Percentiles rank a stretch among this genome's conserved stretches.
Evolutionary conservation across 2,113 vertebrate species (phyloP).

Genomic region (Muntiacus muntjak): DNA sequence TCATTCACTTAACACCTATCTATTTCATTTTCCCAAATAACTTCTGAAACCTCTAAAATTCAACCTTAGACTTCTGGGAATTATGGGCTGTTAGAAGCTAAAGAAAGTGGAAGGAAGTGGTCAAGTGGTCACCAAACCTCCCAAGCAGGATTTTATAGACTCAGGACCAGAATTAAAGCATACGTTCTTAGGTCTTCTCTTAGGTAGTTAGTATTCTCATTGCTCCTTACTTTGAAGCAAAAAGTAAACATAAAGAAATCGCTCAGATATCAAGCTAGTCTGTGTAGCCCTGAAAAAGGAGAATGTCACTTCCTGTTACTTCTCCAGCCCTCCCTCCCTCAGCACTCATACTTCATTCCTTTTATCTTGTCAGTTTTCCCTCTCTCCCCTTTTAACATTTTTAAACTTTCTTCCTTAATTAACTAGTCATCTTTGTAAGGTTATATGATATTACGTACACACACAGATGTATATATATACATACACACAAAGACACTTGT

Average conservation of each 20-base stretch:
- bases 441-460: background rate
- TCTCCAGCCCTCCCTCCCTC: background rate
- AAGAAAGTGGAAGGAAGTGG: background rate
- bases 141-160: background rate
- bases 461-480: background rate
- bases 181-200: background rate
- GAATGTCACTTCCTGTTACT: background rate
- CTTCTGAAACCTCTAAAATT: background rate
- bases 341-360: background rate
- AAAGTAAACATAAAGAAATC: background rate
- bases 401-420: background rate
- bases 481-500: background rate
- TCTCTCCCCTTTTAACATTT: background rate
- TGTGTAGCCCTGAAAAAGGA: background rate
- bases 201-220: background rate
- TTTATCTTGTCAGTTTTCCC: background rate
- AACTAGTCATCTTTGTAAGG: background rate
- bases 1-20: background rate
- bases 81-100: background rate
- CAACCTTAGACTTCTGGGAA: background rate
- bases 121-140: background rate
- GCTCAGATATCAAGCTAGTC: background rate
- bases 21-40: background rate
- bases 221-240: background rate
- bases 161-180: background rate